Conservation (phyloP, 2,113 vertebrate genomes). For the Athene noctua region DNA sequence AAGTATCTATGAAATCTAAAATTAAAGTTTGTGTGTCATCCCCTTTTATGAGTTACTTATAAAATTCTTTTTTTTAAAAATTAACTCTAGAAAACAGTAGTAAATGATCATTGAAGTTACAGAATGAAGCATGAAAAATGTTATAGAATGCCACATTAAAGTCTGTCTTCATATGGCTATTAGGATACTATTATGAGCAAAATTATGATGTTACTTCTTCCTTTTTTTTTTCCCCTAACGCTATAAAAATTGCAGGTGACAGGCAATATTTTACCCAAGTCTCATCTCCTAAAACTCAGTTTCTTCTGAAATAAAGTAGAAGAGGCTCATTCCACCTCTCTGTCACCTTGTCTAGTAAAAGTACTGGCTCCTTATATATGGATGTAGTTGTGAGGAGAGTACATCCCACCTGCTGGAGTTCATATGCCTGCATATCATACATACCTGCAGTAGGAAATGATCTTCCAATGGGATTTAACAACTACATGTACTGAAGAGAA, state of each 20-base stretch:
- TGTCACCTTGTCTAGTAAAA: background rate
- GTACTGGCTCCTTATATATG: background rate
- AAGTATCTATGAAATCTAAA: background rate
- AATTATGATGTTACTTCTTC: background rate
- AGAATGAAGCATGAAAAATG: background rate
- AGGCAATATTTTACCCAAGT: background rate
- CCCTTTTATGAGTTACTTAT: background rate
- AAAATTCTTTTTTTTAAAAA: background rate
- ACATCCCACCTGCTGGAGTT: background rate
- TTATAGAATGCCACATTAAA: background rate
- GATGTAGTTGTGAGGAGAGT: background rate
- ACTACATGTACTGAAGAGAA: background rate
- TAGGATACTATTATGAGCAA: background rate
- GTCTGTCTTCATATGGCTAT: background rate
- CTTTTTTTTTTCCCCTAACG: background rate
- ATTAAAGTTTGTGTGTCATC: background rate
- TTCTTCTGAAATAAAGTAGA: background rate
- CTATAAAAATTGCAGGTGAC: background rate
- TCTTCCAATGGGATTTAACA: background rate
- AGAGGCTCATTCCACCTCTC: background rate
- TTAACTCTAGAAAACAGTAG: background rate
- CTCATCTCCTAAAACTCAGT: background rate
- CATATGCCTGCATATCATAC: rapidly evolving
- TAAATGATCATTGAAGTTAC: background rate
- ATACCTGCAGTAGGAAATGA: background rate